These are phyloP conservation scores for Lochmaea capreae DNA, from an alignment of 2,888 invertebrate species.

Conservation along the genomic window DNA sequence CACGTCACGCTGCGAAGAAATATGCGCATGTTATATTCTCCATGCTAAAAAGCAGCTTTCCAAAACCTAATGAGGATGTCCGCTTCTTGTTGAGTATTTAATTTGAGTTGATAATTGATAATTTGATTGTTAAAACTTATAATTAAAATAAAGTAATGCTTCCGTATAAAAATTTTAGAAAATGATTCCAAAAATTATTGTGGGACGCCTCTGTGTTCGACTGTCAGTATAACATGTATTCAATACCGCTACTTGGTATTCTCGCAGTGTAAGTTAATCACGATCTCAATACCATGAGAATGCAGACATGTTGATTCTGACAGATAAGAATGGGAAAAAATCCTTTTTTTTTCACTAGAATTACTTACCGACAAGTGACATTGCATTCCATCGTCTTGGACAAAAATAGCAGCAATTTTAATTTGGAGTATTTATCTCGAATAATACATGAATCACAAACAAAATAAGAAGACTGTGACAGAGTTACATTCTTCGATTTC, in stretches of 20 bases:
- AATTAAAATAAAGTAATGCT: neutral
- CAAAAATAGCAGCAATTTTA: constrained; percentile 29
- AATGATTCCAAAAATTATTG: neutral
- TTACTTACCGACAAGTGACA: constrained; percentile 16
- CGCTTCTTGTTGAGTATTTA: too few relatives aligned
- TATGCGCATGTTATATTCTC: too few relatives aligned
- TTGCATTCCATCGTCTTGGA: constrained; percentile 25
- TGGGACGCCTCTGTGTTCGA: neutral
- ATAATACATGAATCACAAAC: constrained; percentile 28
- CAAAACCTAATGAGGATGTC: too few relatives aligned
- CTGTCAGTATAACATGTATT: constrained; percentile 36
- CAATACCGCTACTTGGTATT: constrained; percentile 41
- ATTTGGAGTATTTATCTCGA: constrained; percentile 26
- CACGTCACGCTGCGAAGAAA: too few relatives aligned
- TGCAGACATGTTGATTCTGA: constrained; percentile 39
- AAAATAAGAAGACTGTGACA: neutral
- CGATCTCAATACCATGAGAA: constrained; percentile 39
- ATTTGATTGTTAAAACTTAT: too few relatives aligned
- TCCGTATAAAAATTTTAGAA: neutral
- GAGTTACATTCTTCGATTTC: constrained; percentile 9
- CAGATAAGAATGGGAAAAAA: constrained; percentile 28
- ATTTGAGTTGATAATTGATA: too few relatives aligned
- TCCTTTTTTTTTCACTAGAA: constrained; percentile 19
- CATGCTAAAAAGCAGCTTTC: too few relatives aligned
- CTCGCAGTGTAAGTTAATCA: constrained; percentile 39